phyloP scores from a whole-genome alignment of 2,888 invertebrate genomes.

The Hydroisotoma schaefferi region DNA sequence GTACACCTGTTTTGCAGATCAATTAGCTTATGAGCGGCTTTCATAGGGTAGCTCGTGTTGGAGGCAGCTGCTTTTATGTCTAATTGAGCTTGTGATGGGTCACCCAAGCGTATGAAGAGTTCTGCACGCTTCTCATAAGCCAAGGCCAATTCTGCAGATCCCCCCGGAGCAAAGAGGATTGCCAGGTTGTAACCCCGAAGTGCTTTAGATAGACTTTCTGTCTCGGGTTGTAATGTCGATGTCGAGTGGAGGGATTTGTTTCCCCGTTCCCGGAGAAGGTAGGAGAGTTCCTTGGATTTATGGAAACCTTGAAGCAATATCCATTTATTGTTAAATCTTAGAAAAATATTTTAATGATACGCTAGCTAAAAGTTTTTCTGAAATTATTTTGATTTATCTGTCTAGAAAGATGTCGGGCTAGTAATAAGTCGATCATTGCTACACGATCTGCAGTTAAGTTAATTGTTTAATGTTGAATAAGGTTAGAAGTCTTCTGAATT shows the following conservation, averaged over 20 bases:
- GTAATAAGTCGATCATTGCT: too few species aligned
- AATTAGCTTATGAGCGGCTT: conserved; percentile 28
- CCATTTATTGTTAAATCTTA: too few species aligned
- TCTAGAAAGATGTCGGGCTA: too few species aligned
- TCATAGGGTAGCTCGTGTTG: conserved; percentile 19
- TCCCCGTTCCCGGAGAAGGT: conserved; percentile 15
- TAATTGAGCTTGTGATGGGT: conserved; percentile 30
- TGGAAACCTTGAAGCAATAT: conserved; percentile 27
- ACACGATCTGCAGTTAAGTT: too few species aligned
- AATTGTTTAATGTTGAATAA: too few species aligned
- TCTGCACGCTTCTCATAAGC: conserved; percentile 34
- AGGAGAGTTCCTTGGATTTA: conserved; percentile 20
- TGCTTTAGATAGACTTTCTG: conserved; percentile 12
- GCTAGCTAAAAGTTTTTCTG: too few species aligned
- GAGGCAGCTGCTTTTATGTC: conserved; percentile 31
- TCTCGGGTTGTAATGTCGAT: conserved; percentile 4
- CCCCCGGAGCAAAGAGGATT: conserved; percentile 22
- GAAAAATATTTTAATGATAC: neutral
- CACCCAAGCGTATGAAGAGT: conserved; percentile 25
- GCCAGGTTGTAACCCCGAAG: conserved; percentile 34
- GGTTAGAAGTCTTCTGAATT: too few species aligned
- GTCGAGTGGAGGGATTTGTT: conserved; percentile 6
- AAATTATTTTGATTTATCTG: too few species aligned
- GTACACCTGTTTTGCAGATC: conserved; percentile 25
- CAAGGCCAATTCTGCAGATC: conserved; percentile 23